Conservation (phyloP, 2,797 vertebrate species). For the Channallabes apus region DNA sequence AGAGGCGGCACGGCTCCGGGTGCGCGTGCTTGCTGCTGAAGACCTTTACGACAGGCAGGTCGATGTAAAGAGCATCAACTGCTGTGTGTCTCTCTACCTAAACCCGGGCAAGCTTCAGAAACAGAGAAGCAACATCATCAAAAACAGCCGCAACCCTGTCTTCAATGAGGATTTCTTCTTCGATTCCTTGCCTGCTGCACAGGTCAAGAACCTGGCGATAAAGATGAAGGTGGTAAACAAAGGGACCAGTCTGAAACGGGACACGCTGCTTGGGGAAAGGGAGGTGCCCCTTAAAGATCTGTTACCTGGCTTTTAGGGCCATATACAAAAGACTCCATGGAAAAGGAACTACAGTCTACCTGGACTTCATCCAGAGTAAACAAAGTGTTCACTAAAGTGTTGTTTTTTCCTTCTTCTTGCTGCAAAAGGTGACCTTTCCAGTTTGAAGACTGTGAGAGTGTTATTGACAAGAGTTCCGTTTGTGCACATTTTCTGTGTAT, state of each 20-base stretch:
- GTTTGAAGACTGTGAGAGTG: slow-evolving; percentile 33
- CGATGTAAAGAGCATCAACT: slow-evolving; percentile 90
- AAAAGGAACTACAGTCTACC: slow-evolving; percentile 24
- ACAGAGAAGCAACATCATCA: slow-evolving; percentile 96
- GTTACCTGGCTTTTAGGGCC: slow-evolving; percentile 75
- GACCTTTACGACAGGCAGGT: slow-evolving; percentile 85
- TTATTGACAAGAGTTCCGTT: neutral
- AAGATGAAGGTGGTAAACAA: slow-evolving; percentile 99
- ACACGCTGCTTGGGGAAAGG: slow-evolving; percentile 88
- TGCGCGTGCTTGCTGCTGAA: slow-evolving; percentile 85
- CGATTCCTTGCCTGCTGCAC: slow-evolving; percentile 81
- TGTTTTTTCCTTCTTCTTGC: slow-evolving; percentile 56
- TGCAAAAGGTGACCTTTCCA: slow-evolving; percentile 34
- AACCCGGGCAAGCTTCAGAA: slow-evolving; percentile 95
- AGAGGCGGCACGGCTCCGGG: slow-evolving; percentile 81
- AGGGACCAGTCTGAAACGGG: slow-evolving; percentile 92
- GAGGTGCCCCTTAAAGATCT: slow-evolving; percentile 85
- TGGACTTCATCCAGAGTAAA: slow-evolving; percentile 4
- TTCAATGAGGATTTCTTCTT: slow-evolving; percentile 99
- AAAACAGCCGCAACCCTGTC: slow-evolving; percentile 91
- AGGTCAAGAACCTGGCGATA: slow-evolving; percentile 85
- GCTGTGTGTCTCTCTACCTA: slow-evolving; percentile 91
- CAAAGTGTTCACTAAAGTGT: slow-evolving; percentile 53
- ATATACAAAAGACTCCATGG: slow-evolving; percentile 15
- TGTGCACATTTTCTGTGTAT: slow-evolving; percentile 2